Conservation (phyloP, 2,113 vertebrate genomes). For the Megaceryle torquata region DNA sequence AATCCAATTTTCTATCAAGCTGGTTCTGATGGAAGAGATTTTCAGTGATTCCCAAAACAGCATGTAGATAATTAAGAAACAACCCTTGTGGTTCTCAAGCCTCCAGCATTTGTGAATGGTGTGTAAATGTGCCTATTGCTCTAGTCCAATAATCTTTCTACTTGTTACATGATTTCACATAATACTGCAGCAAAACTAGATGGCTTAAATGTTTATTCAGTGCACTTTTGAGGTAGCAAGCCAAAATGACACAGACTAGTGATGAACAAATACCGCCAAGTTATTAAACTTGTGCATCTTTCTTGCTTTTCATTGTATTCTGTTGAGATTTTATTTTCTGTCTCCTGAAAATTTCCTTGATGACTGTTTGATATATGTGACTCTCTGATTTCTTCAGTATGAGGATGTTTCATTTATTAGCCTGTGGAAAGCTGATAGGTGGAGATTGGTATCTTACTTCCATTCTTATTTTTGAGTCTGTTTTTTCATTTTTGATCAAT, state of each 20-base stretch:
- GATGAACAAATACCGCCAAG: neutral
- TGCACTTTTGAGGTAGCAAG: neutral
- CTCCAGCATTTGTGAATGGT: neutral
- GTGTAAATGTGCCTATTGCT: neutral
- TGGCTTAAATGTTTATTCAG: neutral
- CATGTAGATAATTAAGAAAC: neutral
- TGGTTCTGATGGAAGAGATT: neutral
- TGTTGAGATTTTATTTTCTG: constrained; percentile 5
- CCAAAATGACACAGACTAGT: neutral
- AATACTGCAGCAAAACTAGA: neutral
- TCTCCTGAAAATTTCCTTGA: constrained; percentile 22
- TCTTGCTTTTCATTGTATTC: neutral
- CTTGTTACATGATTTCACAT: neutral
- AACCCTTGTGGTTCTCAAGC: neutral
- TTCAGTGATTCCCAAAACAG: neutral
- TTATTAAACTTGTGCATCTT: constrained; percentile 6
- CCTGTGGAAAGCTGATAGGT: neutral
- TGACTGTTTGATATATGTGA: constrained; percentile 3
- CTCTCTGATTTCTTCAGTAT: constrained; percentile 7
- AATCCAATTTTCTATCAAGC: neutral
- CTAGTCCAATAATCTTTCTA: neutral
- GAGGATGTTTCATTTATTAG: neutral
- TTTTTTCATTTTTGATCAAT: neutral
- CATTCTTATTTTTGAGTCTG: neutral
- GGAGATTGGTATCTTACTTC: constrained; percentile 11